Percentiles rank a stretch among this genome's conserved stretches.
phyloP scores from a whole-genome alignment of 2,113 vertebrate species.

The Psilopsiagon aurifrons region DNA sequence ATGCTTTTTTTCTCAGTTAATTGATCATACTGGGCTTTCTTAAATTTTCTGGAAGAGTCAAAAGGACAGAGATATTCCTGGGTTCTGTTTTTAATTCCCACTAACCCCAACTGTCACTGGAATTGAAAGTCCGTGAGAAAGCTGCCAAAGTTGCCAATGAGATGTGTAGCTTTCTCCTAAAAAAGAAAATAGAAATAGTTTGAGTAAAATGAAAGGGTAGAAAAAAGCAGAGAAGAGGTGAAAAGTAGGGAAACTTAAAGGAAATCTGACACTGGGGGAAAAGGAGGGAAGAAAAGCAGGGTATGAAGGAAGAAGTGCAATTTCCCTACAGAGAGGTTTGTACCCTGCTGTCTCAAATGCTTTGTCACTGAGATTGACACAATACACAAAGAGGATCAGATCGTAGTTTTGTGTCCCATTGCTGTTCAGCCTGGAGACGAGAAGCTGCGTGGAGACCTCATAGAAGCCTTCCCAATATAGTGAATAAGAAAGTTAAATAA shows the following conservation, averaged over 20 bases:
- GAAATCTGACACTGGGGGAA: background rate
- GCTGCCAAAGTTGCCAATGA: background rate
- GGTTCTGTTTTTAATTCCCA: background rate
- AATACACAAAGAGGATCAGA: background rate
- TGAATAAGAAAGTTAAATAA: too few relatives aligned
- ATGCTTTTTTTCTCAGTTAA: background rate
- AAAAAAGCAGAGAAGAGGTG: background rate
- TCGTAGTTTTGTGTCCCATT: background rate
- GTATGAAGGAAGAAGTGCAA: background rate
- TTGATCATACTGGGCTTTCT: background rate
- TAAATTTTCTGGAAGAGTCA: background rate
- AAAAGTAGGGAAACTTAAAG: background rate
- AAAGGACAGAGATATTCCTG: background rate
- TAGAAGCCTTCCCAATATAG: too few relatives aligned
- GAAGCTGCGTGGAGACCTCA: too few relatives aligned
- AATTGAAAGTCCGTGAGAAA: background rate
- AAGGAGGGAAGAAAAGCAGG: background rate
- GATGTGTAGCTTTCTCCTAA: background rate
- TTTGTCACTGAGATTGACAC: background rate
- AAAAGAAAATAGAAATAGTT: background rate
- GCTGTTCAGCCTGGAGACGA: background rate
- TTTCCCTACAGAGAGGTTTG: background rate
- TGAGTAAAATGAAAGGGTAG: background rate
- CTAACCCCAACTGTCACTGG: too few relatives aligned
- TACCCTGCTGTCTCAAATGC: too few relatives aligned